phyloP scores from a whole-genome alignment of 2,113 vertebrate species.

The Neodon shergylaensis region DNA sequence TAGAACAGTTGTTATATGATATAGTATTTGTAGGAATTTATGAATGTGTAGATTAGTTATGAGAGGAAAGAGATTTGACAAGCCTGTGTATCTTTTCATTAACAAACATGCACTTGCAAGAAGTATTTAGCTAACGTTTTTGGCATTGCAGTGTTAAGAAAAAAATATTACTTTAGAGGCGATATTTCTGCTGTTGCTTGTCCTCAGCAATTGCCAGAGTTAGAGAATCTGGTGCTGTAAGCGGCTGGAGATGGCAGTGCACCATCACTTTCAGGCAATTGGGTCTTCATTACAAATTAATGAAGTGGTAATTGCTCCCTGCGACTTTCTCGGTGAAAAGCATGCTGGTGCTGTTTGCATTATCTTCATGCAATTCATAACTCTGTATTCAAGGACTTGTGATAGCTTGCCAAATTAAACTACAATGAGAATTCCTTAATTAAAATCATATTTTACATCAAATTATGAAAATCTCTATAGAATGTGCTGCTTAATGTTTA shows the following conservation, averaged over 20 bases:
- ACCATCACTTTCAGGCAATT: slow-evolving; percentile 71
- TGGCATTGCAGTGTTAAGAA: neutral
- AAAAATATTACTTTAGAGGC: neutral
- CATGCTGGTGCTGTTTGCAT: slow-evolving; percentile 55
- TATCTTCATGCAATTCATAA: slow-evolving; percentile 44
- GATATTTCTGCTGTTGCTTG: neutral
- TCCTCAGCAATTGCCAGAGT: neutral
- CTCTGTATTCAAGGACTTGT: slow-evolving; percentile 8
- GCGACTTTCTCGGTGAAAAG: slow-evolving; percentile 60
- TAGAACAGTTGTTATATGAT: neutral
- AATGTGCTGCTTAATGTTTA: slow-evolving; percentile 39
- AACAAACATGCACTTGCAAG: neutral
- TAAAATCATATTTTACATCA: slow-evolving; percentile 66
- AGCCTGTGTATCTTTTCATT: neutral
- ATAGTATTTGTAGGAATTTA: neutral
- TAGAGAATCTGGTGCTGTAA: slow-evolving; percentile 15
- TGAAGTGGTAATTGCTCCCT: slow-evolving; percentile 73
- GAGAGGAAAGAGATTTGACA: neutral
- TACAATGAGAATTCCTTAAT: slow-evolving; percentile 23
- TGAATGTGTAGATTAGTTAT: neutral
- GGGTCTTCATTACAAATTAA: slow-evolving; percentile 75
- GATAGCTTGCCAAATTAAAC: slow-evolving; percentile 35
- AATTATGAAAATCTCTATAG: slow-evolving; percentile 49
- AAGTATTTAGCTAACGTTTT: neutral
- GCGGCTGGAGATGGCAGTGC: slow-evolving; percentile 5